phyloP scores from a whole-genome alignment of 2,797 vertebrate species.

The Meriones psammophilus region DNA sequence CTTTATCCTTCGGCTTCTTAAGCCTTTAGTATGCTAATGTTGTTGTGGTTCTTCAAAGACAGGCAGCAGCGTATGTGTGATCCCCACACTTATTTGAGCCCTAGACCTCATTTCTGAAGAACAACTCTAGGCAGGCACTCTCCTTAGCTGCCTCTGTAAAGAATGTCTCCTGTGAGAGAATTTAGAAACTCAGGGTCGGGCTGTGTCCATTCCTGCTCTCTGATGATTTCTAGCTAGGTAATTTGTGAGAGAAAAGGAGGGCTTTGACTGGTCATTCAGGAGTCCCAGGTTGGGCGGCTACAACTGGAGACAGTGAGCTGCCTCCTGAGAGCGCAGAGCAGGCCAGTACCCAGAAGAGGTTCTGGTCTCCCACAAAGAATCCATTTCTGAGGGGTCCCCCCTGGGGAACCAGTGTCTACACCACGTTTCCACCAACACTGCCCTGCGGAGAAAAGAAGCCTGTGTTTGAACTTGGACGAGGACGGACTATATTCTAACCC shows the following conservation, averaged over 20 bases:
- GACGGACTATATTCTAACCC: not conserved
- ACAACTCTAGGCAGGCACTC: not conserved
- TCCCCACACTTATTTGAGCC: not conserved
- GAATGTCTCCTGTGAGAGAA: not conserved
- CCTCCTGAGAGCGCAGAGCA: not conserved
- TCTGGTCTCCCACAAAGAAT: not conserved
- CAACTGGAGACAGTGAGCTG: too few relatives aligned
- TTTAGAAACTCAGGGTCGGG: not conserved
- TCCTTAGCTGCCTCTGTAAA: not conserved
- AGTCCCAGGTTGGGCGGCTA: not conserved
- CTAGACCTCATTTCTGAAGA: not conserved
- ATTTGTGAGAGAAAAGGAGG: not conserved
- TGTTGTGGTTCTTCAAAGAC: not conserved
- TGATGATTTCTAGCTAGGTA: not conserved
- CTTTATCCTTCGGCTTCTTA: not conserved
- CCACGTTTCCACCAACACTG: not conserved
- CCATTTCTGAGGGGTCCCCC: too few relatives aligned
- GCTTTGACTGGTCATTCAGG: not conserved
- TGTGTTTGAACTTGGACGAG: rapidly evolving
- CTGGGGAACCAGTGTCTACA: not conserved
- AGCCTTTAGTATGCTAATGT: not conserved
- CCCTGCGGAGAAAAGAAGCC: not conserved
- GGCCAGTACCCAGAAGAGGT: too few relatives aligned
- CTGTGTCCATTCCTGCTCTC: not conserved
- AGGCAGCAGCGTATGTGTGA: not conserved